Evolutionary conservation across 2,113 vertebrate species (phyloP), one percentile per base, ranked within the genome.

Genomic region (Takifugu flavidus): DNA sequence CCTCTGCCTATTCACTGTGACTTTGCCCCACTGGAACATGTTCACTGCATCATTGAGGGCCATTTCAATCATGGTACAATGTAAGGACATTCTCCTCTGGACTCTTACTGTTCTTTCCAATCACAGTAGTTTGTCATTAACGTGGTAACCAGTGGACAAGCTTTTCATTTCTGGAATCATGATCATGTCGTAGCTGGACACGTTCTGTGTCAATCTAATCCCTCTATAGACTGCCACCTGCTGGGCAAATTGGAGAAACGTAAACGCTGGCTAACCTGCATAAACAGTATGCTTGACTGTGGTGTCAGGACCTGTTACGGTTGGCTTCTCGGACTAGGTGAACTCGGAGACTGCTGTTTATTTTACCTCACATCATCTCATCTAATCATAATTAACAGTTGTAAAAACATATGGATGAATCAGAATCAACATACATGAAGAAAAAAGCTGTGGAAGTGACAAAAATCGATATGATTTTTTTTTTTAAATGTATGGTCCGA

Each of bases 311-410:
- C 72, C 74, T 64, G 63, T 28, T 13, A 70, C 54, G 65, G 58
- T 63, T 44, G 75, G 71, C 60, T 63, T 75, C 80, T 71, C 60
- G 64, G 75, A 68, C 68, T 82, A 79, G 79, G 82, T n/a, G 85
- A 84, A 84, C 52, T 82, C 67, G 76, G 78, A 86, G 77, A 80
- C 78, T 80, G 77, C 74, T 57, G 75, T 80, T 83, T 79, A 77
- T 83, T 86, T 84, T 80, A 85, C 85, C 87, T 86, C 81, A 79
- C 74, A 61, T 56, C 4, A 74, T 59, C 29, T 31, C 29, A 64
- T 80, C 71, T 69, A 72, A 75, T 73, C 52, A 77, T 65, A 77
- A 45, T 67, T 49, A 79, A 31, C 29, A 31, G 29, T 31, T 62
- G 51, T 65, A 69, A 15, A 71, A 60, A 54, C 31, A 65, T 67